Conservation (phyloP, 2,113 vertebrate genomes). For the Myotis lucifugus region DNA sequence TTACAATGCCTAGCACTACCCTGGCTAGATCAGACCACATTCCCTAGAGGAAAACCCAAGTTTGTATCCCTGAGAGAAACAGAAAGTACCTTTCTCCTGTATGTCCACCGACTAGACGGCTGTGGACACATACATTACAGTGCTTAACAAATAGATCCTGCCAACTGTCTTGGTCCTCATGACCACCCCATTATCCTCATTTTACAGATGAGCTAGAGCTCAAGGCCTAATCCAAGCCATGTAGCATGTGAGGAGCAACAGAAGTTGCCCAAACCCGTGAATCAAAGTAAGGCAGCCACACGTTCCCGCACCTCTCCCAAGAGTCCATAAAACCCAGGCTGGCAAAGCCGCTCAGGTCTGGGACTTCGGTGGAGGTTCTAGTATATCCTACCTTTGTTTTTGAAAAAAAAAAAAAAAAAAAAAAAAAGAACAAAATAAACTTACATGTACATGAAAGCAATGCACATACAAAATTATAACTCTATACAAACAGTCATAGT, state of each 20-base stretch:
- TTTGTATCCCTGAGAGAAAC: background rate
- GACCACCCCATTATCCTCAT: background rate
- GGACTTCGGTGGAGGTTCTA: background rate
- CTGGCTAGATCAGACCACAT: background rate
- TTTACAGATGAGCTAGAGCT: slow-evolving; percentile 24
- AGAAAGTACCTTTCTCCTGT: background rate
- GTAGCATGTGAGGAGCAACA: background rate
- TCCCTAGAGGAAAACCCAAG: background rate
- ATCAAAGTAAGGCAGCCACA: background rate
- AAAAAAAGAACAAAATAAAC: slow-evolving; percentile 3
- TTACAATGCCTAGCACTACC: background rate
- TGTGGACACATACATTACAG: background rate
- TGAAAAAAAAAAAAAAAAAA: background rate
- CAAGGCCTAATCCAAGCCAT: background rate
- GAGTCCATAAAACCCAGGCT: slow-evolving; percentile 17
- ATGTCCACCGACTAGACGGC: background rate
- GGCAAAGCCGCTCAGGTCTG: background rate
- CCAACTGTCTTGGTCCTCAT: background rate
- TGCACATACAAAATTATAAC: background rate
- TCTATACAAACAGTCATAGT: background rate
- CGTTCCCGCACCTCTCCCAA: background rate
- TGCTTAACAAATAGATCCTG: background rate
- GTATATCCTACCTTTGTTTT: background rate
- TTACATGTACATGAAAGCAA: background rate
- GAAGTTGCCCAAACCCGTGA: background rate